Percentiles rank a stretch among this genome's conserved stretches.
These are phyloP conservation scores for Eumaeus atala DNA, from an alignment of 1,140 invertebrate species.

Conservation along the genomic window DNA sequence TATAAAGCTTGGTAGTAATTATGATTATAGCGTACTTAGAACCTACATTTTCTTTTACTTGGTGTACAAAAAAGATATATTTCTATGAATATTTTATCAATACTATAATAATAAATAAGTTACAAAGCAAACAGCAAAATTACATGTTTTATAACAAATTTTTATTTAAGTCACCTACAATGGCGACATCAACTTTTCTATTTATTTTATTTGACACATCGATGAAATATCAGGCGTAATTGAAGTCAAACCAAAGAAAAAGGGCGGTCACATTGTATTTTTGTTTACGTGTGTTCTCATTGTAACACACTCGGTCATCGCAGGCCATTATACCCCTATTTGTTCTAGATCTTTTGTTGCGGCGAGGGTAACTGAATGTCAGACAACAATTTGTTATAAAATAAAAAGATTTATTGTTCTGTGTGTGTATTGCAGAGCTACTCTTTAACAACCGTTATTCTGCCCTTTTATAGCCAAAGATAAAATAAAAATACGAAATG, in stretches of 20 bases:
- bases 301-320: slow-evolving; percentile 52
- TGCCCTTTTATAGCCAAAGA: slow-evolving; percentile 63
- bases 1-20: no score
- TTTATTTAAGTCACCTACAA: background rate
- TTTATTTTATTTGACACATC: slow-evolving; percentile 18
- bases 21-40: no score
- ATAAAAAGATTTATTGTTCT: slow-evolving; percentile 69
- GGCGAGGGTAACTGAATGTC: slow-evolving; percentile 45
- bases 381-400: slow-evolving; percentile 72
- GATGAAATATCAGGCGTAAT: slow-evolving; percentile 49
- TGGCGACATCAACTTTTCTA: background rate
- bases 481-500: slow-evolving; percentile 61
- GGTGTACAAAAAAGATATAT: no score
- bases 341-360: slow-evolving; percentile 64
- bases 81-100: no score
- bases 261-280: slow-evolving; percentile 51
- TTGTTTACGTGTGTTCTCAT: slow-evolving; percentile 59
- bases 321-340: slow-evolving; percentile 58
- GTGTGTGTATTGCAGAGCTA: slow-evolving; percentile 50
- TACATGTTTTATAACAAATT: no score
- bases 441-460: slow-evolving; percentile 63
- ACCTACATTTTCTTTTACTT: no score
- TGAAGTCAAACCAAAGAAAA: slow-evolving; percentile 36
- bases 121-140: no score
- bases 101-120: no score